Base-by-base conservation (phyloP, 2,888 invertebrate genomes). In the Chrysolina oricalcia region DNA sequence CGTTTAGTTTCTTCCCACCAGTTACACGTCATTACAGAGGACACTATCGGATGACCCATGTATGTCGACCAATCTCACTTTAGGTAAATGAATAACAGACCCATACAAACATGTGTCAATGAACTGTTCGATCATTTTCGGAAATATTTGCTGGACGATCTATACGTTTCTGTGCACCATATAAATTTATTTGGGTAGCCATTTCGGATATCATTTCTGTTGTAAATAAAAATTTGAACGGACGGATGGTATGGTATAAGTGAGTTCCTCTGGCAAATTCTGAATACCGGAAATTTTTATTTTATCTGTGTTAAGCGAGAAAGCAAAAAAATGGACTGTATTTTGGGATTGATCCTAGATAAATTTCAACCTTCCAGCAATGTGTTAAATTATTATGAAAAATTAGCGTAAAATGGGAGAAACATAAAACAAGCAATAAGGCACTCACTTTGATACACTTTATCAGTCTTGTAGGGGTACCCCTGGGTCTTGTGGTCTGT, bases 1-100 rank as follows among this genome's bases (percentile, higher is more conserved):
- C 73, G 41, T 72, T 70, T 76, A 11, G 73, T 73, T 70, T 72
- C 70, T 62, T 76, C 66, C 35, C 64, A 76, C 41, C 40, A 59
- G 41, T 76, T 73, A 59, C 70, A 75, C 13, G 48, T 70, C 72
- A 75, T 75, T 43, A 68, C 69, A n/a, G 53, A 19, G n/a, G 65
- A 50, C 43, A 70, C 40, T 10, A 5, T 2, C 40, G 73, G 67
- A 70, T 66, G 70, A 64, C 66, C 59, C 35, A 73, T n/a, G 35
- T 35, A 63, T 27, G 19, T 62, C 9, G 64, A 63, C 73, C 76
- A 76, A n/a, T 63, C 70, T 76, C 15, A 62, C 41, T 53, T 40
- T 23, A 21, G 70, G 70, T n/a, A 75, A 70, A 10, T 59, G 70
- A 27, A 70, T 40, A 15, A 59, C 17, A 13, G 70, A 73, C 70